These are phyloP conservation scores for Diphyllodes magnificus DNA, from an alignment of 2,113 vertebrate species.

Conservation along the genomic window DNA sequence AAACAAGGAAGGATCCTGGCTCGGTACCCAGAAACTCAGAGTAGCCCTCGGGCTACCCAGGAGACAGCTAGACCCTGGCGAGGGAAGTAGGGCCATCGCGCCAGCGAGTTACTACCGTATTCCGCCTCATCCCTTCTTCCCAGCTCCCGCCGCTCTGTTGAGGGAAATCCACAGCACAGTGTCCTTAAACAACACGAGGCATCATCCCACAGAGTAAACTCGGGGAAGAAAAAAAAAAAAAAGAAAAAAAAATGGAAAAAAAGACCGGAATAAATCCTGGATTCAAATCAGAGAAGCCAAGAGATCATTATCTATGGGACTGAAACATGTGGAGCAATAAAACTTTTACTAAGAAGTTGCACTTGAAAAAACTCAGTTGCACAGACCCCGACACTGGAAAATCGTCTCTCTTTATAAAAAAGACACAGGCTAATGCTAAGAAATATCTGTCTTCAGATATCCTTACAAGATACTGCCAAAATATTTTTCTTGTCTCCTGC, in stretches of 20 bases:
- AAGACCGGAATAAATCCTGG: neutral
- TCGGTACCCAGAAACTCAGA: neutral
- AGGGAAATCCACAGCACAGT: neutral
- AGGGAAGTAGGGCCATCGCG: accelerated
- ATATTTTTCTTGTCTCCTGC: neutral
- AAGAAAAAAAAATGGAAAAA: accelerated
- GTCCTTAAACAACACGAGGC: too few species aligned
- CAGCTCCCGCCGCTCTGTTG: accelerated
- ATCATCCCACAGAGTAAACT: too few species aligned
- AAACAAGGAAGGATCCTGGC: neutral
- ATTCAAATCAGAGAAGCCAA: neutral
- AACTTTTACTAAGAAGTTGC: neutral
- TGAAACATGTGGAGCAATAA: neutral
- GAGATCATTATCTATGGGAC: neutral
- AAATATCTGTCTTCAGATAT: neutral
- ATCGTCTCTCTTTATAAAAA: neutral
- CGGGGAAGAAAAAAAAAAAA: too few species aligned
- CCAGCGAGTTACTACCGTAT: accelerated
- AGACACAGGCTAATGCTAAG: neutral
- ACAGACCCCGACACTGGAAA: neutral
- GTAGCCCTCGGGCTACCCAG: neutral
- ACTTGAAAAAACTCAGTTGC: neutral
- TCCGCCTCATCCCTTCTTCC: neutral
- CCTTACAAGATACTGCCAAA: neutral
- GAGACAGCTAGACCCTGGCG: accelerated